Evolutionary conservation across 2,797 vertebrate species (phyloP).

Genomic region (Myotis daubentonii): DNA sequence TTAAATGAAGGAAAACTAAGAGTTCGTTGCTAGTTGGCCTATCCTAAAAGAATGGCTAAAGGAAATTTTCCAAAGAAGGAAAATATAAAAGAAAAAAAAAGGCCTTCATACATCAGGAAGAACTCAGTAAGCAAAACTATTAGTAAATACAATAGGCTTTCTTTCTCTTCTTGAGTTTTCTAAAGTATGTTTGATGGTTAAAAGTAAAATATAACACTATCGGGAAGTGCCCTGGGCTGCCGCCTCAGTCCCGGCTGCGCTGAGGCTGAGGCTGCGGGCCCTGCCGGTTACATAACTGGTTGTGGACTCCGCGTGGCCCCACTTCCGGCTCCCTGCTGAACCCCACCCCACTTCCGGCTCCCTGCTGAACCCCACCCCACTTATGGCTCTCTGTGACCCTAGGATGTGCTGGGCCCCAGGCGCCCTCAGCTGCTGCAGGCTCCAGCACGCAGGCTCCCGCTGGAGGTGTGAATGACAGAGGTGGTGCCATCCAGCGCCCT

Average conservation of each 20-base stretch:
- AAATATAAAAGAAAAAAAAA: background rate
- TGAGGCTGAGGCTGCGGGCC: background rate
- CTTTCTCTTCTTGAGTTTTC: background rate
- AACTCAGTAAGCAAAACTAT: background rate
- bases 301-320: background rate
- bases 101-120: background rate
- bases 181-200: background rate
- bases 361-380: too few relatives aligned
- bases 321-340: background rate
- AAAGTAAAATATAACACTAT: background rate
- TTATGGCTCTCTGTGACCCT: too few relatives aligned
- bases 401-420: conserved; percentile 32
- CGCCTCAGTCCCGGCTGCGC: conserved; percentile 57
- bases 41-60: background rate
- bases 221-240: conserved; percentile 70
- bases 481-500: conserved; percentile 95
- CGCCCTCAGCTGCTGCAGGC: conserved; percentile 33
- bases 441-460: background rate
- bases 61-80: background rate
- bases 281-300: conserved; percentile 71
- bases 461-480: conserved; percentile 99
- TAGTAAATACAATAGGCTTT: background rate
- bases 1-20: background rate
- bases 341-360: background rate
- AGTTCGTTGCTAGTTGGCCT: background rate